Evolutionary conservation across 2,797 vertebrate species (phyloP).

Genomic region (Sebastes cheni): DNA sequence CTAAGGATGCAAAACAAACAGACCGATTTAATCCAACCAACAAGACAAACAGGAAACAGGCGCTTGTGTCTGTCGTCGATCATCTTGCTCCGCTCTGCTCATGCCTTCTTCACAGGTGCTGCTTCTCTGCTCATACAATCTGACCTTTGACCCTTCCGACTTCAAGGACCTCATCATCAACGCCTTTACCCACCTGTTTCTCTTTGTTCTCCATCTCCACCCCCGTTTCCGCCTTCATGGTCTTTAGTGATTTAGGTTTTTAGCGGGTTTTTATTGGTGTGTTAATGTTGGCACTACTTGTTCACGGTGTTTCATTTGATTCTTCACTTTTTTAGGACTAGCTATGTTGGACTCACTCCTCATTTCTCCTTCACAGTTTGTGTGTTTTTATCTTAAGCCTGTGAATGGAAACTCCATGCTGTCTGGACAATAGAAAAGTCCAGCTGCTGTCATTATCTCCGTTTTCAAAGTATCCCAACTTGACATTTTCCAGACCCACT

Average conservation of each 20-base stretch:
- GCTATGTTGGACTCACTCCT: neutral
- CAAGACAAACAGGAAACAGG: neutral
- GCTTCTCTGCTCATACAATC: slow-evolving; percentile 75
- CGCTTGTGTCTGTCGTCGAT: neutral
- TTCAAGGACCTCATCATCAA: slow-evolving; percentile 40
- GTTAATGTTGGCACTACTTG: slow-evolving; percentile 13
- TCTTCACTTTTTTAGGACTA: neutral
- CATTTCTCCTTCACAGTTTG: neutral
- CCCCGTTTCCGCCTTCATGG: neutral
- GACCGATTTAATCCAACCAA: neutral
- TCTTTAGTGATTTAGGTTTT: slow-evolving; percentile 11
- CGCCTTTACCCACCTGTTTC: slow-evolving; percentile 7
- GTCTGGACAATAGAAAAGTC: neutral
- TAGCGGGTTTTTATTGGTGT: slow-evolving; percentile 43
- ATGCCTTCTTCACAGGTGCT: slow-evolving; percentile 72
- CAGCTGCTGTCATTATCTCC: neutral
- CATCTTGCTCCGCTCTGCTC: slow-evolving; percentile 33
- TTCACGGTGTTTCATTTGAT: slow-evolving; percentile 18
- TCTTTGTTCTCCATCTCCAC: neutral
- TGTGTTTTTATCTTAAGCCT: slow-evolving; percentile 20
- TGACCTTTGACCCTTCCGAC: slow-evolving; percentile 42
- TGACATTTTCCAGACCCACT: neutral
- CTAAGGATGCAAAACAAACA: slow-evolving; percentile 53
- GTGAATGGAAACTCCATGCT: neutral
- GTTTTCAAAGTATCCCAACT: neutral